phyloP scores from a whole-genome alignment of 2,797 vertebrate genomes.

The Pempheris klunzingeri region DNA sequence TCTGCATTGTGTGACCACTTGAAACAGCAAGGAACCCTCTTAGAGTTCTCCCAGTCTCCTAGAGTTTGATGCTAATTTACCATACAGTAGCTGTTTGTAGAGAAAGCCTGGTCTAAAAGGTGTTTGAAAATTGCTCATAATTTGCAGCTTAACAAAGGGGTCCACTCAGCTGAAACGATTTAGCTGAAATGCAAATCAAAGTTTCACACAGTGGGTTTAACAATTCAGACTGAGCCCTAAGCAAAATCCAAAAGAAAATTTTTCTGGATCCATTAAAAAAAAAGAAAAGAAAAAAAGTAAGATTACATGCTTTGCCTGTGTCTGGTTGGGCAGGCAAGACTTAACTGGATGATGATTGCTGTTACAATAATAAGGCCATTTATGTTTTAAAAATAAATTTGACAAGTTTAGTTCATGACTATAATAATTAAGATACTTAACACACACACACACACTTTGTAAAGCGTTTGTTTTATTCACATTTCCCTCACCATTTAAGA shows the following conservation, averaged over 20 bases:
- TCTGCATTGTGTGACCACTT: conserved; percentile 51
- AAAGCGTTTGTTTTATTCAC: conserved; percentile 6
- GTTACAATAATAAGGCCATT: conserved; percentile 37
- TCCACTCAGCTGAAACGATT: conserved; percentile 11
- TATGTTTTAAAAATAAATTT: conserved; percentile 46
- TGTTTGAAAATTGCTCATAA: not conserved
- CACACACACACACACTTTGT: not conserved
- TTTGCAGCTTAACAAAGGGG: not conserved
- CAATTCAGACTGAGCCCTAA: conserved; percentile 24
- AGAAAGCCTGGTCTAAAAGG: conserved; percentile 7
- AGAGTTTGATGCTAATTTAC: conserved; percentile 30
- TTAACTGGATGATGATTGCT: conserved; percentile 43
- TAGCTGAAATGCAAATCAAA: conserved; percentile 39
- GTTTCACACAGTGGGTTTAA: conserved; percentile 22
- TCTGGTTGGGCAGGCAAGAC: conserved; percentile 13
- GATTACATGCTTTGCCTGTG: conserved; percentile 34
- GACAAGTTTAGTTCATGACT: conserved; percentile 41
- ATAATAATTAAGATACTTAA: conserved; percentile 32
- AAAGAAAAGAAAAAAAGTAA: not conserved
- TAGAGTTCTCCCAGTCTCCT: conserved; percentile 3
- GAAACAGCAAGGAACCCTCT: conserved; percentile 34
- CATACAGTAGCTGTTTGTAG: not conserved
- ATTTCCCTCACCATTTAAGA: conserved; percentile 2
- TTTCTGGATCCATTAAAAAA: conserved; percentile 19
- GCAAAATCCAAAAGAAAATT: conserved; percentile 15